Evolutionary conservation across 2,113 vertebrate genomes (phyloP).

Genomic region (Lophius piscatorius): DNA sequence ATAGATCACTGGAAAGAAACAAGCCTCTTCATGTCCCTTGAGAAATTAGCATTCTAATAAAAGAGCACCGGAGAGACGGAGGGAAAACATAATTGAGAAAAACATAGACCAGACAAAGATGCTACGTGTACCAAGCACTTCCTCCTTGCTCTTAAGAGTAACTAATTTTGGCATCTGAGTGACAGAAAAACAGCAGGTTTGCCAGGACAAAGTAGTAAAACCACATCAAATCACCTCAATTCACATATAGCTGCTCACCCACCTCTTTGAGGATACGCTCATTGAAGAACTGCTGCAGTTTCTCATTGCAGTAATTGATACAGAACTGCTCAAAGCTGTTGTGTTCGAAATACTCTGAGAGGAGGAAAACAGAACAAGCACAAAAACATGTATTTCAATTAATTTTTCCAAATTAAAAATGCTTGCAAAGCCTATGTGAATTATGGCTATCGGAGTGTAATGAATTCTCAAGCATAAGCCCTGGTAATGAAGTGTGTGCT

Average conservation of each 20-base stretch:
- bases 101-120: conserved; percentile 12
- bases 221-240: conserved; percentile 17
- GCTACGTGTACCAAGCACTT: conserved; percentile 6
- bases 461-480: conserved; percentile 28
- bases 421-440: conserved; percentile 31
- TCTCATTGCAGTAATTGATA: conserved; percentile 99
- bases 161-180: conserved; percentile 22
- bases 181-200: conserved; percentile 31
- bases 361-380: conserved; percentile 32
- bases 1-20: conserved; percentile 60
- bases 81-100: conserved; percentile 15
- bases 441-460: conserved; percentile 26
- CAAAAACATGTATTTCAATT: conserved; percentile 60
- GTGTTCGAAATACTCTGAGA: conserved; percentile 96
- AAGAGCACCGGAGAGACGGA: conserved; percentile 19
- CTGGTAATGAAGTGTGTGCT: conserved; percentile 32
- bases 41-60: conserved; percentile 71
- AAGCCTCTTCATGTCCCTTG: conserved; percentile 46
- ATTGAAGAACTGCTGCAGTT: conserved; percentile 99
- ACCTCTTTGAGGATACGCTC: conserved; percentile 99
- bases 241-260: conserved; percentile 45
- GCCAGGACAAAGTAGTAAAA: conserved; percentile 28
- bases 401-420: conserved; percentile 22
- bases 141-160: conserved; percentile 11
- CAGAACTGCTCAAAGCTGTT: conserved; percentile 99